These are phyloP conservation scores for Brachionus calyciflorus DNA, from an alignment of 1,140 invertebrate species.

Conservation along the genomic window DNA sequence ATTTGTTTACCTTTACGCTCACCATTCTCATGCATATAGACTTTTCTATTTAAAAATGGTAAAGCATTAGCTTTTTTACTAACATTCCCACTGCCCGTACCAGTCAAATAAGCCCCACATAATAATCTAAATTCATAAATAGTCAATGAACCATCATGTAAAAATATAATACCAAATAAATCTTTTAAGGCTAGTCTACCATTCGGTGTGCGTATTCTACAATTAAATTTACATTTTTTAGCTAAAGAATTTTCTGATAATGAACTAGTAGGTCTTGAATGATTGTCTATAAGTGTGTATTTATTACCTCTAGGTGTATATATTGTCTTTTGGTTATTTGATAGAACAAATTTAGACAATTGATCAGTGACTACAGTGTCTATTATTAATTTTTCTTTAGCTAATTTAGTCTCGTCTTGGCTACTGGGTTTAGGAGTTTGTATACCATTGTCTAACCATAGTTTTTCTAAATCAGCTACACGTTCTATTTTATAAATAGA, in stretches of 20 bases:
- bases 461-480: constrained; percentile 36
- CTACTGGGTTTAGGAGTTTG: not conserved
- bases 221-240: constrained; percentile 46
- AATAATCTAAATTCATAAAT: constrained; percentile 35
- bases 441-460: constrained; percentile 8
- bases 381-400: constrained; percentile 31
- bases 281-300: constrained; percentile 4
- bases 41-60: constrained; percentile 6
- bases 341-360: constrained; percentile 14
- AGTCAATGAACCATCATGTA: constrained; percentile 29
- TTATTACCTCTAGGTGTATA: constrained; percentile 16
- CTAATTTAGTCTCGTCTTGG: constrained; percentile 3
- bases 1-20: constrained; percentile 17
- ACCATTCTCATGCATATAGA: not conserved
- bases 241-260: constrained; percentile 3
- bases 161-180: constrained; percentile 20
- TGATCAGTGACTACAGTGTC: constrained; percentile 38
- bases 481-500: constrained; percentile 4
- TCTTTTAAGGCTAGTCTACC: constrained; percentile 19
- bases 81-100: constrained; percentile 9
- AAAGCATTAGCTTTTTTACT: constrained; percentile 45
- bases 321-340: not conserved
- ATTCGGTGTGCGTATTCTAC: constrained; percentile 27
- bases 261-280: constrained; percentile 25
- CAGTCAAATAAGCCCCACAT: constrained; percentile 34